Evolutionary conservation across 2,113 vertebrate species (phyloP).

Genomic region (Glareola pratincola): DNA sequence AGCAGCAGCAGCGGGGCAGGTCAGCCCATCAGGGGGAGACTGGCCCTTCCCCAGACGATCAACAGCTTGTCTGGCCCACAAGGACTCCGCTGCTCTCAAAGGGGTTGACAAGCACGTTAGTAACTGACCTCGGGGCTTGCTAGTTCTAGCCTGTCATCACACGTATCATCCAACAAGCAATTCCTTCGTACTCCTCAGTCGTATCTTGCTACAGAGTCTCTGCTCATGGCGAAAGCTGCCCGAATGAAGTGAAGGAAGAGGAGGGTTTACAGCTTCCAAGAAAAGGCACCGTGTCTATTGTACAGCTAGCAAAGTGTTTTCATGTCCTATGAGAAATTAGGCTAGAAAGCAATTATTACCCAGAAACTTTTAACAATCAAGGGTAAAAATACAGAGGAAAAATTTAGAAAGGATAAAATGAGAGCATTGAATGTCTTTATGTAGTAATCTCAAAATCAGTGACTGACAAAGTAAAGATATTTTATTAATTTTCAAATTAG

Average conservation of each 20-base stretch:
- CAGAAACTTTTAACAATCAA: background rate
- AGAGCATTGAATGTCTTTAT: background rate
- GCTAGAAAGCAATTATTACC: background rate
- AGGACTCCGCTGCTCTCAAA: background rate
- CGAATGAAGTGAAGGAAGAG: background rate
- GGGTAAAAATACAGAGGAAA: background rate
- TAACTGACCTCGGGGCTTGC: background rate
- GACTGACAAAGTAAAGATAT: background rate
- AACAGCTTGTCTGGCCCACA: background rate
- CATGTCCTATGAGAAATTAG: background rate
- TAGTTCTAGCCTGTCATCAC: background rate
- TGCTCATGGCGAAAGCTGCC: background rate
- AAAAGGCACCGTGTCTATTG: background rate
- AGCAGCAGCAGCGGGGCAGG: background rate
- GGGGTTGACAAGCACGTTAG: background rate
- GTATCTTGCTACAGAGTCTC: background rate
- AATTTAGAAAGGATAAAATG: background rate
- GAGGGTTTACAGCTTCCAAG: background rate
- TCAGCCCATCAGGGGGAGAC: rapidly evolving
- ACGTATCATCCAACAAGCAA: background rate
- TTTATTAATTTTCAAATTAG: background rate
- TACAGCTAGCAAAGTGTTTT: background rate
- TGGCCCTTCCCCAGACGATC: background rate
- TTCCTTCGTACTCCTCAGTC: rapidly evolving
- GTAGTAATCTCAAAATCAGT: background rate